A percentile compares a stretch with the other conserved stretches of the same genome.
phyloP scores from a whole-genome alignment of 2,888 invertebrate species.

The Sphecodes monilicornis region DNA sequence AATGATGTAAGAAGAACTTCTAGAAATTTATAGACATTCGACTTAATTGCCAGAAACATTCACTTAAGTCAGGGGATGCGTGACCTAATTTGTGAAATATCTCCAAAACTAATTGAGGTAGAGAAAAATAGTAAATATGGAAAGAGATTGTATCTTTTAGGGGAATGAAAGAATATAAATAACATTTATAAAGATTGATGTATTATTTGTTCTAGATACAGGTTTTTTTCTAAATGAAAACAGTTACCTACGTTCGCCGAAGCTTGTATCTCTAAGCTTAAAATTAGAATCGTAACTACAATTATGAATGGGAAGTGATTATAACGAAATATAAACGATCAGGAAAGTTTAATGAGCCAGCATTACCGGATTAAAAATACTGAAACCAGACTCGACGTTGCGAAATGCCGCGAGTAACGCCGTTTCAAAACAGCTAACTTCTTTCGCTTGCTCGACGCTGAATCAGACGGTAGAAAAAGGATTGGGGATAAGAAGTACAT shows the following conservation, averaged over 20 bases:
- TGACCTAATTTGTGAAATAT: constrained; percentile 12
- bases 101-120: not conserved
- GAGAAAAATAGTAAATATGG: not conserved
- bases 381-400: constrained; percentile 22
- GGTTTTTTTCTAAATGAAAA: not conserved
- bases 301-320: constrained; percentile 60
- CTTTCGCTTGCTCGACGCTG: constrained; percentile 14
- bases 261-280: not conserved
- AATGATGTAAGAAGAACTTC: no score
- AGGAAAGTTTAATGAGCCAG: constrained; percentile 26
- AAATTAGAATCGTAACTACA: constrained; percentile 27
- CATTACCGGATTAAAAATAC: constrained; percentile 31
- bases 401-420: not conserved
- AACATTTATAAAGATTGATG: not conserved
- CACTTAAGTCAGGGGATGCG: not conserved
- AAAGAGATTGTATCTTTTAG: not conserved
- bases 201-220: not conserved
- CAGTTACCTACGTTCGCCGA: no score
- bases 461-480: constrained; percentile 33
- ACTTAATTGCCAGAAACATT: no score
- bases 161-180: not conserved
- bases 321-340: constrained; percentile 41
- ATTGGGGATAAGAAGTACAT: constrained; percentile 16
- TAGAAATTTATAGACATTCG: no score
- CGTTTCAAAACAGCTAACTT: constrained; percentile 35